A percentile compares a stretch with the other conserved stretches of the same genome.
These are phyloP conservation scores for Scrobipalpa atriplicella DNA, from an alignment of 2,888 invertebrate species.

Conservation along the genomic window DNA sequence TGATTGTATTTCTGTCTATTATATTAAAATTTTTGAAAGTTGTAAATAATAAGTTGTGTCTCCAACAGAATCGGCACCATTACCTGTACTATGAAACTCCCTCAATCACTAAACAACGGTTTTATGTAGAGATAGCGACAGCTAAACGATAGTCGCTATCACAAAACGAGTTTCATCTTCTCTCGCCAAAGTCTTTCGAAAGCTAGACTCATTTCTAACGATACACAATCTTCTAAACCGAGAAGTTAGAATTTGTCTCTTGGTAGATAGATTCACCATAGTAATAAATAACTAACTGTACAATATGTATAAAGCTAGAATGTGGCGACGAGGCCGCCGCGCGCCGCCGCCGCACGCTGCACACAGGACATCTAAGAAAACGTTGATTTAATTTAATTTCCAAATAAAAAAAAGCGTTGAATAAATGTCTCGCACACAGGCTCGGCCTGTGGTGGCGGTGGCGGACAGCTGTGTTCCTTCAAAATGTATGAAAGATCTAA, in stretches of 20 bases:
- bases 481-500: too few relatives aligned
- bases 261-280: neutral
- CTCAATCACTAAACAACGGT: neutral
- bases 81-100: neutral
- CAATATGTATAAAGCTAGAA: conserved; percentile 3
- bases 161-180: neutral
- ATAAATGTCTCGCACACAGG: too few relatives aligned
- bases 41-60: too few relatives aligned
- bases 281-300: conserved; percentile 15
- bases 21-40: too few relatives aligned
- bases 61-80: too few relatives aligned
- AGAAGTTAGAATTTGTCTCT: neutral
- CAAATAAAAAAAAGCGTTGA: too few relatives aligned
- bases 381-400: too few relatives aligned
- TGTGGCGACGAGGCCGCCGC: neutral
- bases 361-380: conserved; percentile 4
- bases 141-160: neutral
- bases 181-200: neutral
- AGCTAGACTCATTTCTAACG: neutral
- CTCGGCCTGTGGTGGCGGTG: too few relatives aligned
- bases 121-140: neutral
- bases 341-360: neutral
- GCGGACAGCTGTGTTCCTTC: too few relatives aligned
- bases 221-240: neutral
- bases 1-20: too few relatives aligned